Base-by-base conservation (phyloP, 2,113 vertebrate genomes). In the Podarcis raffonei region DNA sequence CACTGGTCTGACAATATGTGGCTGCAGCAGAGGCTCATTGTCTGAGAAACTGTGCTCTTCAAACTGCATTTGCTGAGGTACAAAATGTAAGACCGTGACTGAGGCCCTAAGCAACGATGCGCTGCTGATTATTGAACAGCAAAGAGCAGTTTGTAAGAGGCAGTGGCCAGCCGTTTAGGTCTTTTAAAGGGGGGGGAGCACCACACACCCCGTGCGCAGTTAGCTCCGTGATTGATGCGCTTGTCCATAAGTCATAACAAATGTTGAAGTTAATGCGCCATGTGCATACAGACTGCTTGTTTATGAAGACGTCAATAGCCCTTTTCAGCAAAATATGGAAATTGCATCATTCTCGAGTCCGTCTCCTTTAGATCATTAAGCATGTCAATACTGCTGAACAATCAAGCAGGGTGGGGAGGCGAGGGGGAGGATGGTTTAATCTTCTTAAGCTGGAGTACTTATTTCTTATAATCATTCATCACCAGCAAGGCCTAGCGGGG, bases 281-380 rank as follows among this genome's bases (percentile, higher is more conserved):
- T 1, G 1, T 83, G 53, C 87, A 87, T 86, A 27, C 89, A 76
- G 77, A 59, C 86, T 66, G 79, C 91, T 92, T 92, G 83, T 92
- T 94, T 94, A 94, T 92, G 94, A 96, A 91, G 81, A 93, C 90
- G 86, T 93, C 89, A 72, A 89, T 74, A 86, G 92, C 66, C 1
- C 0, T 94, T 95, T 94, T 92, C 92, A 90, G 93, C 89, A 87
- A 94, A 92, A 95, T 93, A 95, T 93, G 94, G 95, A 96, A 90
- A 96, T 95, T 91, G 94, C 94, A 95, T 94, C 92, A 6, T 96
- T 95, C 89, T 90, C 23, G 89, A 93, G 90, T 92, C 6, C 37
- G 86, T 93, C 96, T 95, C 92, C 89, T 94, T 95, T 94, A 96
- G 94, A 95, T 95, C 96, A 96, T 97, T 97, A 96, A 94, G 90